phyloP scores from a whole-genome alignment of 2,888 invertebrate species.

The Epiperipatus broadwayi region DNA sequence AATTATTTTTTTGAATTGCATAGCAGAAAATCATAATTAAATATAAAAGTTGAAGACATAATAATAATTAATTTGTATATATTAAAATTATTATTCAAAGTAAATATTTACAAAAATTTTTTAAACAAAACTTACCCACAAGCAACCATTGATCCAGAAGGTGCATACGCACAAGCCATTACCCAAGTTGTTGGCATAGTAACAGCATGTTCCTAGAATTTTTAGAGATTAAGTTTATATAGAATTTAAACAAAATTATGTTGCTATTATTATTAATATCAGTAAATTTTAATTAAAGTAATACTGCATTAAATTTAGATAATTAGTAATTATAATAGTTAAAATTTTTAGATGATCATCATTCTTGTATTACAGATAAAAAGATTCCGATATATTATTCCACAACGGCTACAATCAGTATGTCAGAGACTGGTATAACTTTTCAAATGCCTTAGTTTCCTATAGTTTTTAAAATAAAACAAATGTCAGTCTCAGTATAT shows the following conservation, averaged over 20 bases:
- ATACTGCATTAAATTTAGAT: not conserved
- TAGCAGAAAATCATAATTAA: conserved; percentile 1
- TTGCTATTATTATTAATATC: too few species aligned
- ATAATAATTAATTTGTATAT: not conserved
- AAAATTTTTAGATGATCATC: too few species aligned
- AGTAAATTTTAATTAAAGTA: too few species aligned
- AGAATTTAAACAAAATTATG: not conserved
- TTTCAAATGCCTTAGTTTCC: too few species aligned
- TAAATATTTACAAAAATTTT: not conserved
- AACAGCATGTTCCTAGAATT: conserved; percentile 63
- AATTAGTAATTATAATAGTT: not conserved
- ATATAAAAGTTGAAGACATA: not conserved
- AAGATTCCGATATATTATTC: too few species aligned
- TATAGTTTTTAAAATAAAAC: too few species aligned
- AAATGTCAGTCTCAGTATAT: too few species aligned
- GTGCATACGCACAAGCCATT: conserved; percentile 93
- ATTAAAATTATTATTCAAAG: not conserved
- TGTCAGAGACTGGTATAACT: too few species aligned
- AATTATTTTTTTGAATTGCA: too few species aligned
- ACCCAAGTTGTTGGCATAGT: conserved; percentile 94
- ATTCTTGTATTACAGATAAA: too few species aligned
- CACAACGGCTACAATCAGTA: too few species aligned
- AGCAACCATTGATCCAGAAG: conserved; percentile 74
- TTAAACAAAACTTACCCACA: conserved; percentile 51
- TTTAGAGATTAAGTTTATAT: too few species aligned